A percentile compares a stretch with the other conserved stretches of the same genome.
Evolutionary conservation across 1,140 invertebrate species (phyloP).

Genomic region (Atopsyche davidsoni): DNA sequence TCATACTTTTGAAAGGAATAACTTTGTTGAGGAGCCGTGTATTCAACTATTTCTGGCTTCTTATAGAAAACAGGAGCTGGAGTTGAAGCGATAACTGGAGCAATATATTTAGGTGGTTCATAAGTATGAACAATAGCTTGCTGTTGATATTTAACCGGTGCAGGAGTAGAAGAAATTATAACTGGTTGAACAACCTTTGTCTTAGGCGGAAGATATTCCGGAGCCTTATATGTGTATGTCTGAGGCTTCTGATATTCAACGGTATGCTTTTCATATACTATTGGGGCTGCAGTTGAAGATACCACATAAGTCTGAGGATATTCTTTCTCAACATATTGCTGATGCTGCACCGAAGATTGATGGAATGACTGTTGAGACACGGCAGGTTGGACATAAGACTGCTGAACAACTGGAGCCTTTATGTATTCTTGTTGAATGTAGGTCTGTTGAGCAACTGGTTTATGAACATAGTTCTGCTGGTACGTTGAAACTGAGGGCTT

Average conservation of each 20-base stretch:
- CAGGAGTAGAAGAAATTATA: slow-evolving; percentile 19
- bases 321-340: slow-evolving; percentile 13
- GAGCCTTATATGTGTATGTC: slow-evolving; percentile 34
- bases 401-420: slow-evolving; percentile 27
- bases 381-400: slow-evolving; percentile 37
- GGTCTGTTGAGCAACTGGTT: slow-evolving; percentile 16
- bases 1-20: too few species aligned
- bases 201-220: slow-evolving; percentile 40
- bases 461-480: slow-evolving; percentile 15
- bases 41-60: slow-evolving; percentile 7
- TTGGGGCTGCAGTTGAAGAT: slow-evolving; percentile 39
- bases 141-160: slow-evolving; percentile 17
- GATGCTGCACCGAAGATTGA: slow-evolving; percentile 5
- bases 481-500: slow-evolving; percentile 18
- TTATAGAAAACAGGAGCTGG: slow-evolving; percentile 12
- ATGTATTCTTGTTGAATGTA: slow-evolving; percentile 2
- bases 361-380: slow-evolving; percentile 43
- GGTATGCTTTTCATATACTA: slow-evolving; percentile 12
- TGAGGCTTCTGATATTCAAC: slow-evolving; percentile 23
- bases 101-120: slow-evolving; percentile 7
- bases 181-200: slow-evolving; percentile 21
- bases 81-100: slow-evolving; percentile 9
- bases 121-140: slow-evolving; percentile 20
- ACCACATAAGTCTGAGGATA: slow-evolving; percentile 28
- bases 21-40: slow-evolving; percentile 9